Evolutionary conservation across 2,113 vertebrate species (phyloP).

Genomic region (zebrafish (Danio rerio)): DNA sequence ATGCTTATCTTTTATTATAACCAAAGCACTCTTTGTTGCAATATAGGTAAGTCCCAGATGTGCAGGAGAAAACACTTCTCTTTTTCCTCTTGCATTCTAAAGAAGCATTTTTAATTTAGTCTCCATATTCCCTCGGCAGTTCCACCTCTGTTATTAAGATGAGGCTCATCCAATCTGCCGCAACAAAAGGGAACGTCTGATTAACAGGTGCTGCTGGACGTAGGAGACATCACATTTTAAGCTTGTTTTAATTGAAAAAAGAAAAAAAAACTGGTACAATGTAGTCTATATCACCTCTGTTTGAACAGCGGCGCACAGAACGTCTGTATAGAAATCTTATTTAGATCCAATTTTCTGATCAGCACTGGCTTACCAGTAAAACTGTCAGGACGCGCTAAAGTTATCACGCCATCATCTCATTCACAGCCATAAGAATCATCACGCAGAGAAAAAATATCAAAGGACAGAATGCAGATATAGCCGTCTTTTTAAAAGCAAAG

Average conservation of each 20-base stretch:
- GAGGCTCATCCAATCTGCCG: constrained; percentile 31
- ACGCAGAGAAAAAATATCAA: constrained; percentile 23
- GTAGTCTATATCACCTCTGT: constrained; percentile 46
- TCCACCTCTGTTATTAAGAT: constrained; percentile 8
- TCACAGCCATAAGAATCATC: constrained; percentile 45
- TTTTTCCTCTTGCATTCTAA: not conserved
- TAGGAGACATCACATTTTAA: not conserved
- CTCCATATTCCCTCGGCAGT: not conserved
- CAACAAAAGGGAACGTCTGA: constrained; percentile 23
- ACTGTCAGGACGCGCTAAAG: constrained; percentile 53
- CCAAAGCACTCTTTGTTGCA: not conserved
- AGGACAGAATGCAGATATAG: constrained; percentile 7
- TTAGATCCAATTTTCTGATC: constrained; percentile 80
- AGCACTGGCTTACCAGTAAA: constrained; percentile 66
- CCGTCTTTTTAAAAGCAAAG: constrained; percentile 15
- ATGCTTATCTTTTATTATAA: not conserved
- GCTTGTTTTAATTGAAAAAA: constrained; percentile 56
- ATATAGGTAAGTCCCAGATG: not conserved
- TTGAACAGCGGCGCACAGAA: constrained; percentile 50
- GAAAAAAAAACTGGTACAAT: constrained; percentile 34
- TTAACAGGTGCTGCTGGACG: not conserved
- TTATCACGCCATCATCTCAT: constrained; percentile 56
- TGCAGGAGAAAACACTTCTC: not conserved
- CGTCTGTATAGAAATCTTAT: constrained; percentile 68
- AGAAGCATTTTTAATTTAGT: not conserved